phyloP scores from a whole-genome alignment of 2,888 invertebrate species.

The Stenodema calcarata region DNA sequence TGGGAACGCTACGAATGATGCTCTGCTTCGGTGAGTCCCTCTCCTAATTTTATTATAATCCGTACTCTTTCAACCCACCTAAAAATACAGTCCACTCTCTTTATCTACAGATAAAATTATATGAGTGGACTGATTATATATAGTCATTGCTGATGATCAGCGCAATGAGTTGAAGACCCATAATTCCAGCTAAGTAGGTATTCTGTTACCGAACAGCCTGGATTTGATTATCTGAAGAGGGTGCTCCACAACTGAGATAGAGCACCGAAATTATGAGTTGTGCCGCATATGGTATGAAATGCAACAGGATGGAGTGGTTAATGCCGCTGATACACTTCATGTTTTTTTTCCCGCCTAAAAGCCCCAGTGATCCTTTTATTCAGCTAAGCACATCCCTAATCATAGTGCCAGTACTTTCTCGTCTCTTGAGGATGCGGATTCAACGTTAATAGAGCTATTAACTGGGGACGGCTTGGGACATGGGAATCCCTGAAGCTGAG shows the following conservation, averaged over 20 bases:
- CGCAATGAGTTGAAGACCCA: too few species aligned
- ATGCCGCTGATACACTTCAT: background rate
- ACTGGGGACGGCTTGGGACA: background rate
- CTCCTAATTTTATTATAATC: too few species aligned
- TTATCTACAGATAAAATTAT: too few species aligned
- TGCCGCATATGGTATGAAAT: background rate
- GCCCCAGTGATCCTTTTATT: background rate
- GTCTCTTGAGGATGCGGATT: background rate
- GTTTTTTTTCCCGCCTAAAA: background rate
- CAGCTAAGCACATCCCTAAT: background rate
- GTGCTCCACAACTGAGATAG: background rate
- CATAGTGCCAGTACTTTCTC: background rate
- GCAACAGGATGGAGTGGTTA: background rate
- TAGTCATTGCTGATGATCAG: too few species aligned
- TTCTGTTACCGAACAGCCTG: too few species aligned
- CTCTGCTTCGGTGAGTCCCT: too few species aligned
- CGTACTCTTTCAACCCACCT: too few species aligned
- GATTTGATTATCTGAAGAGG: background rate
- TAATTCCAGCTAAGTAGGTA: too few species aligned
- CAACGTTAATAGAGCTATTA: background rate
- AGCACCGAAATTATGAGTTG: background rate
- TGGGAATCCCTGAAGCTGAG: background rate
- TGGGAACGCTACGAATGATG: too few species aligned
- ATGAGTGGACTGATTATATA: too few species aligned
- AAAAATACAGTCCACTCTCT: too few species aligned